These are phyloP conservation scores for Penaeus indicus DNA, from an alignment of 1,140 invertebrate genomes.

Conservation along the genomic window DNA sequence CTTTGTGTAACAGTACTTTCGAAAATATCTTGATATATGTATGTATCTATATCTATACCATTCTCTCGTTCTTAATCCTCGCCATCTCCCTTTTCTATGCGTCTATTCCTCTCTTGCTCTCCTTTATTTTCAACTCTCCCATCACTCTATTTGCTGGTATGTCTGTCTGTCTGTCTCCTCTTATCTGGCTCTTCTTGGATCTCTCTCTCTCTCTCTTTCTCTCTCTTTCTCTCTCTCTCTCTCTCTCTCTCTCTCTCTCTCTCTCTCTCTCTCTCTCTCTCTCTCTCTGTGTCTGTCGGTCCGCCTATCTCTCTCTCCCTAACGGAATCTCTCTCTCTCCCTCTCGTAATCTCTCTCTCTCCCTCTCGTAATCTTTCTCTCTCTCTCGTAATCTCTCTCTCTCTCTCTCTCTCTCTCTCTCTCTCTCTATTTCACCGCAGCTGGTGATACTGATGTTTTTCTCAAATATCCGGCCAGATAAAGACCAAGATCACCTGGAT, in stretches of 20 bases:
- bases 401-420: neutral
- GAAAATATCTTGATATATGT: too few species aligned
- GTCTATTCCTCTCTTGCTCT: too few species aligned
- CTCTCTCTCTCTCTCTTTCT: too few species aligned
- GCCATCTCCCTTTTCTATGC: too few species aligned
- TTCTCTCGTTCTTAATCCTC: too few species aligned
- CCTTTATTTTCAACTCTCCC: too few species aligned
- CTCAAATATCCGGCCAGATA: neutral
- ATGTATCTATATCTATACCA: too few species aligned
- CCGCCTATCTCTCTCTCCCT: neutral
- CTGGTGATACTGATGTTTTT: neutral
- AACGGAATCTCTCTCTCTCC: neutral
- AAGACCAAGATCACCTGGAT: slow-evolving; percentile 13
- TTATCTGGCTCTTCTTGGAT: too few species aligned
- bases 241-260: neutral
- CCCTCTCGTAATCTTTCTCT: neutral
- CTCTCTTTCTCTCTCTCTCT: neutral
- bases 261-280: neutral
- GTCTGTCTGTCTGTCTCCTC: too few species aligned
- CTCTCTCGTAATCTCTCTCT: neutral
- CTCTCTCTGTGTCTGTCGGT: neutral
- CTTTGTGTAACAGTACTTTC: too few species aligned
- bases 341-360: neutral
- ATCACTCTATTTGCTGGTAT: too few species aligned
- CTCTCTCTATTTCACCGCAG: neutral